These are phyloP conservation scores for Brotula barbata DNA, from an alignment of 2,797 vertebrate genomes.

Conservation along the genomic window DNA sequence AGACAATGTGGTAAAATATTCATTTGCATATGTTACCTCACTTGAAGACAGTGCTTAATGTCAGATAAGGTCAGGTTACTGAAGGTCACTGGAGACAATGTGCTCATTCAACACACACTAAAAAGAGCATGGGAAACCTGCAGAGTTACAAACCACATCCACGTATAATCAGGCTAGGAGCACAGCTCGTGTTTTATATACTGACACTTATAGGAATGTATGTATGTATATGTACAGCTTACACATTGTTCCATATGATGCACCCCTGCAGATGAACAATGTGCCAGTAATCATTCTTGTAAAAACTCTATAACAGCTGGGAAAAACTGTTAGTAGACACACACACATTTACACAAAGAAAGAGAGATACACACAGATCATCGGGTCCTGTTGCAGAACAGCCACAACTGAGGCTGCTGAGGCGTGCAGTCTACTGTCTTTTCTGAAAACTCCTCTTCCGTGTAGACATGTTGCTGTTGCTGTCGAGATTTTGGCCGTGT, in stretches of 20 bases:
- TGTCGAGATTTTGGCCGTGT: not conserved
- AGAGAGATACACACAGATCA: not conserved
- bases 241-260: too few relatives aligned
- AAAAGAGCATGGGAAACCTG: conserved; percentile 2
- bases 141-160: conserved; percentile 9
- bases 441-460: not conserved
- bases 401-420: not conserved
- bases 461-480: not conserved
- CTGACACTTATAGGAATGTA: too few relatives aligned
- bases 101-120: conserved; percentile 5
- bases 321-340: not conserved
- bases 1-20: too few relatives aligned
- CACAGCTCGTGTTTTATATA: too few relatives aligned
- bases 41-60: too few relatives aligned
- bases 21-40: too few relatives aligned
- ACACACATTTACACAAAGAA: not conserved
- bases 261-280: too few relatives aligned
- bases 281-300: too few relatives aligned
- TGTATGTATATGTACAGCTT: too few relatives aligned
- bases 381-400: not conserved
- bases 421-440: not conserved
- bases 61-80: conserved; percentile 10
- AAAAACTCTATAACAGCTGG: not conserved
- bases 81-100: not conserved
- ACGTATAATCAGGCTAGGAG: too few relatives aligned